Evolutionary conservation across 2,113 vertebrate genomes (phyloP).

Genomic region (Oryzias curvinotus): DNA sequence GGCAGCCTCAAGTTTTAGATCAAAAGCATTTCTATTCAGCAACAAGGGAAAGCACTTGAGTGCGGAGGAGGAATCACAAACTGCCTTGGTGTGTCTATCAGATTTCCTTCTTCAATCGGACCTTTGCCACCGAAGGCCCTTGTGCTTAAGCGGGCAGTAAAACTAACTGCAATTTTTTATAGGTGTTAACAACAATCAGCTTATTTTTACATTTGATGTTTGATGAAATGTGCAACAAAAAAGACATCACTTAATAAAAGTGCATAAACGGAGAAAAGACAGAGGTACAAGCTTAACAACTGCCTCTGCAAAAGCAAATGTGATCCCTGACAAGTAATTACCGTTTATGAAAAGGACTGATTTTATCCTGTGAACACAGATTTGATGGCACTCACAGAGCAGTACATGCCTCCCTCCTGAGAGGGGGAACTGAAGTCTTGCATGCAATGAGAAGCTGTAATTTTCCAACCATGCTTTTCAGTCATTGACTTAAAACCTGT

Average conservation of each 20-base stretch:
- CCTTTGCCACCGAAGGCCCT: conserved; percentile 43
- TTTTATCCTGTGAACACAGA: conserved; percentile 8
- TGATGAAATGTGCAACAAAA: conserved; percentile 25
- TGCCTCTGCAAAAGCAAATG: background rate
- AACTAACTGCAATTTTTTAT: conserved; percentile 12
- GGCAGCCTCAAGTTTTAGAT: conserved; percentile 68
- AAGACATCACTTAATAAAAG: background rate
- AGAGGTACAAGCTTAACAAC: no score
- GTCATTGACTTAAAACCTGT: conserved; percentile 24
- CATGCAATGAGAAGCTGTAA: background rate
- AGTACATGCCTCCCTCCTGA: conserved; percentile 10
- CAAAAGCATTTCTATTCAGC: conserved; percentile 71
- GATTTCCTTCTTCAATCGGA: conserved; percentile 56
- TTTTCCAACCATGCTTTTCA: conserved; percentile 29
- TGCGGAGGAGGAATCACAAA: conserved; percentile 65
- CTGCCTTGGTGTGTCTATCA: conserved; percentile 61
- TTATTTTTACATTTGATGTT: conserved; percentile 27
- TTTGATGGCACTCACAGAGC: background rate
- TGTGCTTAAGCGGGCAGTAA: conserved; percentile 6
- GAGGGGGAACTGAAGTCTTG: background rate
- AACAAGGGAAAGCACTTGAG: conserved; percentile 68
- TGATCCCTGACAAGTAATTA: conserved; percentile 28
- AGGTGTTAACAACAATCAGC: conserved; percentile 22
- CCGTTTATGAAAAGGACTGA: conserved; percentile 29
- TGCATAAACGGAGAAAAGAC: no score